Evolutionary conservation across 1,140 invertebrate genomes (phyloP).

Genomic region (Whitmania pigra): DNA sequence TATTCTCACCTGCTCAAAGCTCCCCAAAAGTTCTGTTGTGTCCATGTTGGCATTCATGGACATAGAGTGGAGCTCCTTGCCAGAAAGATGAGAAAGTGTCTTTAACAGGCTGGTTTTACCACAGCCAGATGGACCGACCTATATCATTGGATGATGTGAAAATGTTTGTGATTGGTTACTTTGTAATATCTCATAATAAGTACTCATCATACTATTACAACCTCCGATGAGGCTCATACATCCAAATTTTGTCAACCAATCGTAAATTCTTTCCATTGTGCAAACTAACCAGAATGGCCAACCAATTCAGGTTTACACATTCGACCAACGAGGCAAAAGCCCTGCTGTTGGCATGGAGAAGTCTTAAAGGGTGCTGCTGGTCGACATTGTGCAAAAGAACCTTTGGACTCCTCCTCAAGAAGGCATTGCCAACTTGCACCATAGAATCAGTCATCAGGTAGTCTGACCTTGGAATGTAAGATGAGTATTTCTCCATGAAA

Average conservation of each 20-base stretch:
- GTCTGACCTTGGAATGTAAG: slow-evolving; percentile 27
- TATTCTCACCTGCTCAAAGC: slow-evolving; percentile 82
- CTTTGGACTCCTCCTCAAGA: slow-evolving; percentile 19
- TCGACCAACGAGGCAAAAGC: slow-evolving; percentile 56
- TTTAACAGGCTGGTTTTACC: slow-evolving; percentile 73
- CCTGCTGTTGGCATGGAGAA: background rate
- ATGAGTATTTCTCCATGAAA: background rate
- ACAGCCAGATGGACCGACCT: slow-evolving; percentile 61
- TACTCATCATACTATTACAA: too few relatives aligned
- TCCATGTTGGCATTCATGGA: slow-evolving; percentile 86
- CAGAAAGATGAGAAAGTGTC: slow-evolving; percentile 58
- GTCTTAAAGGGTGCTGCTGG: background rate
- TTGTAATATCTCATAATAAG: too few relatives aligned
- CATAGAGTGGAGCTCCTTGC: slow-evolving; percentile 60
- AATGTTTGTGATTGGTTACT: too few relatives aligned
- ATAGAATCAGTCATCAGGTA: slow-evolving; percentile 28
- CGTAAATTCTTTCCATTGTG: background rate
- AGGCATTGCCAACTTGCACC: slow-evolving; percentile 41
- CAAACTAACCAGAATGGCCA: slow-evolving; percentile 64
- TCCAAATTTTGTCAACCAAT: too few relatives aligned
- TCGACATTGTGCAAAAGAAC: background rate
- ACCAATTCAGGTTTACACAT: slow-evolving; percentile 79
- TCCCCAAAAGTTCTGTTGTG: slow-evolving; percentile 82
- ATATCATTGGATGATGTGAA: slow-evolving; percentile 24
- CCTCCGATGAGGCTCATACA: too few relatives aligned